Percentiles rank a stretch among this genome's conserved stretches.
These are phyloP conservation scores for Ancistrus triradiatus DNA, from an alignment of 2,113 vertebrate species.

Conservation along the genomic window DNA sequence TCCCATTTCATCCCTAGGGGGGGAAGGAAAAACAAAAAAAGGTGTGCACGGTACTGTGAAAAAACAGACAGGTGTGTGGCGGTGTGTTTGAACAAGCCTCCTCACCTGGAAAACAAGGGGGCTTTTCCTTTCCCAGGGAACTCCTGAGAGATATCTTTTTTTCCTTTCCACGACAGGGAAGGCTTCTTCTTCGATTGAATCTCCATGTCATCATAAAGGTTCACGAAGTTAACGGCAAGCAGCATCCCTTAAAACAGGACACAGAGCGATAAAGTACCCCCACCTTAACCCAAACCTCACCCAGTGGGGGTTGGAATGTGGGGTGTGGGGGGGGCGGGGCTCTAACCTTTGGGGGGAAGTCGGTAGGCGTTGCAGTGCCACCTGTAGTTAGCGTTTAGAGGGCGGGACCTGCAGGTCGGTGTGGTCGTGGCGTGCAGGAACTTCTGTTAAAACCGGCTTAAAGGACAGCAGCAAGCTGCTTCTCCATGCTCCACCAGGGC, in stretches of 20 bases:
- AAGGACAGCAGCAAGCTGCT: slow-evolving; percentile 92
- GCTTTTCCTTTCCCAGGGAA: slow-evolving; percentile 99
- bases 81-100: too few relatives aligned
- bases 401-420: slow-evolving; percentile 94
- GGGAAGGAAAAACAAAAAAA: too few relatives aligned
- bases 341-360: slow-evolving; percentile 97
- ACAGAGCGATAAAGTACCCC: too few relatives aligned
- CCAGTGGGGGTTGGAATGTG: too few relatives aligned
- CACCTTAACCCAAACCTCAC: not conserved
- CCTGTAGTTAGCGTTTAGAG: slow-evolving; percentile 96
- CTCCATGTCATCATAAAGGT: slow-evolving; percentile 99
- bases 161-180: slow-evolving; percentile 99
- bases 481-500: slow-evolving; percentile 93
- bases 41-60: too few relatives aligned
- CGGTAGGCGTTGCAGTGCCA: slow-evolving; percentile 91
- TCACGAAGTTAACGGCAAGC: slow-evolving; percentile 96
- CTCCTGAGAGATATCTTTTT: slow-evolving; percentile 98
- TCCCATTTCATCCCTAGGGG: too few relatives aligned
- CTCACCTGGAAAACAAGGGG: slow-evolving; percentile 98
- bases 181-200: slow-evolving; percentile 99
- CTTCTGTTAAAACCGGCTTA: slow-evolving; percentile 98
- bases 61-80: too few relatives aligned
- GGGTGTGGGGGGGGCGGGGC: too few relatives aligned
- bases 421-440: slow-evolving; percentile 97
- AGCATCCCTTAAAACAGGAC: slow-evolving; percentile 80